phyloP scores from a whole-genome alignment of 2,888 invertebrate genomes.

The Drosophila monieri region DNA sequence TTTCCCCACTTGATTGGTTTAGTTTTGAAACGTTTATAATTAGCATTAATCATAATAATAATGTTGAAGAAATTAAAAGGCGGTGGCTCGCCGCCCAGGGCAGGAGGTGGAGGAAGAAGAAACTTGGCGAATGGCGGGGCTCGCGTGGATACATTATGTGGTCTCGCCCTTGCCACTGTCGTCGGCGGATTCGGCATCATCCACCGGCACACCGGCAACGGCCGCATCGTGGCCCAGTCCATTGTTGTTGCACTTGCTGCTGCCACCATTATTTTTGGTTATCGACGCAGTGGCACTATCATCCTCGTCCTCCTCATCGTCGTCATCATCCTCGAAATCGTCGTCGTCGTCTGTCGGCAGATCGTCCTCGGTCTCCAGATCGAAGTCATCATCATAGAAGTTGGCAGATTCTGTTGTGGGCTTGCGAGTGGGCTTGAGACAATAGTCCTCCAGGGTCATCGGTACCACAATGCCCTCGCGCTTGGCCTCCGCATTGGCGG shows the following conservation, averaged over 20 bases:
- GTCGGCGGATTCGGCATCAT: conserved; percentile 85
- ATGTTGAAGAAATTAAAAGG: conserved; percentile 45
- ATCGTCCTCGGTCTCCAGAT: conserved; percentile 89
- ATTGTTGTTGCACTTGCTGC: conserved; percentile 67
- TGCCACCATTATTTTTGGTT: conserved; percentile 52
- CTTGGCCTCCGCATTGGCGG: conserved; percentile 97
- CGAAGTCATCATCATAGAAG: conserved; percentile 98
- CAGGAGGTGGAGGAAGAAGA: conserved; percentile 32
- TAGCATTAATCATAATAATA: conserved; percentile 47
- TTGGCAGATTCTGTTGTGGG: conserved; percentile 94
- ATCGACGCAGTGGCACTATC: conserved; percentile 69
- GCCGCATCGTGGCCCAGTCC: conserved; percentile 50
- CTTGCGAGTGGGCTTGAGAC: conserved; percentile 96
- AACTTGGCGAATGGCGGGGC: conserved; percentile 12
- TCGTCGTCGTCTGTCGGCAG: conserved; percentile 85
- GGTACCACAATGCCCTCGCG: conserved; percentile 98
- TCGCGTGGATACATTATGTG: conserved; percentile 72
- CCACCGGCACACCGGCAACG: conserved; percentile 49
- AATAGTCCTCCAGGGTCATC: conserved; percentile 98
- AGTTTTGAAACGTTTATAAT: conserved; percentile 43
- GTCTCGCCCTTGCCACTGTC: conserved; percentile 96
- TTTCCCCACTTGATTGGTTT: conserved; percentile 21
- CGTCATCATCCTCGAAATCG: conserved; percentile 87
- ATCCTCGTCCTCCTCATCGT: conserved; percentile 83
- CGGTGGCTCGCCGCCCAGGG: conserved; percentile 19